Evolutionary conservation across 2,888 invertebrate species (phyloP).

Genomic region (Tetropium fuscum): DNA sequence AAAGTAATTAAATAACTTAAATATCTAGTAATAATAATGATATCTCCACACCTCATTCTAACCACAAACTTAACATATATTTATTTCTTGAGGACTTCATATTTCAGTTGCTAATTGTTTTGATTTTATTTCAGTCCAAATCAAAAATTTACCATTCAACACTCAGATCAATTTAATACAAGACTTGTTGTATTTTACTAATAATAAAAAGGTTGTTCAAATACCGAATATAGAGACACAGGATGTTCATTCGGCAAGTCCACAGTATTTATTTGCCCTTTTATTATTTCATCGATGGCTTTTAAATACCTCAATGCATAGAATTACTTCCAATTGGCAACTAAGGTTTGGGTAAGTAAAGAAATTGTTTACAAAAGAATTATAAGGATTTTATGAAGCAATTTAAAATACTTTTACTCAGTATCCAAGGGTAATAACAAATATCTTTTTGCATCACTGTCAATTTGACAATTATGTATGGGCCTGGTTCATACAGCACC

Average conservation of each 20-base stretch:
- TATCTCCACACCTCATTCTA: no score
- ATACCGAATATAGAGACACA: constrained; percentile 61
- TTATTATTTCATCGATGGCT: constrained; percentile 90
- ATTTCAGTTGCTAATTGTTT: constrained; percentile 12
- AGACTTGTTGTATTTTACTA: constrained; percentile 84
- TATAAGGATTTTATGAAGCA: no score
- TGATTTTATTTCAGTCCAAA: constrained; percentile 69
- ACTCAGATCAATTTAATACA: constrained; percentile 85
- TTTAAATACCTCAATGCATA: constrained; percentile 64
- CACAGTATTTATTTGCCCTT: constrained; percentile 77
- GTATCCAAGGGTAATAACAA: no score
- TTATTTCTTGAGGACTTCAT: no score
- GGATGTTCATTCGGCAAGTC: constrained; percentile 60
- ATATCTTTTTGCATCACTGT: no score
- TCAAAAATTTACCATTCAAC: constrained; percentile 80
- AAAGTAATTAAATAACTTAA: no score
- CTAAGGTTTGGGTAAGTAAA: constrained; percentile 53
- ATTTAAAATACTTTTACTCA: no score
- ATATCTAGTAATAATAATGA: no score
- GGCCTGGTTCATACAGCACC: no score
- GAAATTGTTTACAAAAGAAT: no score
- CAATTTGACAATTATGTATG: no score
- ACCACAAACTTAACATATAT: no score
- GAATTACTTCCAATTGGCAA: constrained; percentile 57
- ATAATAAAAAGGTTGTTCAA: constrained; percentile 64